phyloP scores from a whole-genome alignment of 2,113 vertebrate genomes.

The Lepus europaeus region DNA sequence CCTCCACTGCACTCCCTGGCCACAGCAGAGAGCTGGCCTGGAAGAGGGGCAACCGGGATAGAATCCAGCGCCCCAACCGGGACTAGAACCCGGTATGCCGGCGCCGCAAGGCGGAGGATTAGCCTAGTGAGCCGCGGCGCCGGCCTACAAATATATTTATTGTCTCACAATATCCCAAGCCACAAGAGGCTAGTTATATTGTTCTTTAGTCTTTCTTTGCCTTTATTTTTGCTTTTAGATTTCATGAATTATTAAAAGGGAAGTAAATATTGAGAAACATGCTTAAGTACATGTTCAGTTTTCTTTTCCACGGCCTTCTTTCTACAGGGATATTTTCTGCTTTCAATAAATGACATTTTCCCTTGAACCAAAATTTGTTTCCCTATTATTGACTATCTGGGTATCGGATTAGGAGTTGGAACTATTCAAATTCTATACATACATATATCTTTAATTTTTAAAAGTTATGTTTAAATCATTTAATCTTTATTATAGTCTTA shows the following conservation, averaged over 20 bases:
- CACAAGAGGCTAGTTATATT: conserved; percentile 35
- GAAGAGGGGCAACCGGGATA: no score
- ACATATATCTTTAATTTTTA: neutral
- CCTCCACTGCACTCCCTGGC: no score
- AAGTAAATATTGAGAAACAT: conserved; percentile 65
- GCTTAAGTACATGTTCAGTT: conserved; percentile 39
- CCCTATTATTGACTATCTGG: neutral
- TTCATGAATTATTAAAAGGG: conserved; percentile 75
- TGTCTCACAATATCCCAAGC: conserved; percentile 34
- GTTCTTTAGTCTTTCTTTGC: conserved; percentile 22
- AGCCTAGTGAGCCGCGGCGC: no score
- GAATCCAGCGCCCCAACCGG: no score
- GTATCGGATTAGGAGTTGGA: conserved; percentile 29
- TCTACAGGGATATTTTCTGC: conserved; percentile 44
- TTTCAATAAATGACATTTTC: conserved; percentile 66
- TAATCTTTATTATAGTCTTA: neutral
- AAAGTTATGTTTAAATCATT: conserved; percentile 6
- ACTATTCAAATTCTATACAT: neutral
- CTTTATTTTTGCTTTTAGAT: conserved; percentile 68
- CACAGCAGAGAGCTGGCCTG: no score
- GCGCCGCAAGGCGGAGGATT: no score
- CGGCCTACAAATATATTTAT: conserved; percentile 34
- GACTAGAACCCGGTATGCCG: no score
- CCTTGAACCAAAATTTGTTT: neutral
- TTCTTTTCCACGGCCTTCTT: conserved; percentile 50